phyloP scores from a whole-genome alignment of 2,888 invertebrate genomes.

The Philereme transversata region DNA sequence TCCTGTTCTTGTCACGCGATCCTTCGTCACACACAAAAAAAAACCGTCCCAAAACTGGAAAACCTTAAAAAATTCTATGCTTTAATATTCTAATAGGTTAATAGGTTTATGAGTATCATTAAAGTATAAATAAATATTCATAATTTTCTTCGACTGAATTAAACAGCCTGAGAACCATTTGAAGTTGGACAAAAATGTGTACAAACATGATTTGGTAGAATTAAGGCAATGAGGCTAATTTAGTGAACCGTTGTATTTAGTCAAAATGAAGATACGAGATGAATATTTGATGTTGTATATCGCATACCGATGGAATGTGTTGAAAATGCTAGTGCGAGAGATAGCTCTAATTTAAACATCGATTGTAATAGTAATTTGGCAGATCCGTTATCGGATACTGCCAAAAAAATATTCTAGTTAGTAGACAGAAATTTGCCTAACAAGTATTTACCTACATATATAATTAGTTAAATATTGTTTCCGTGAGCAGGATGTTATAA shows the following conservation, averaged over 20 bases:
- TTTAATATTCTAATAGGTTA: constrained; percentile 37
- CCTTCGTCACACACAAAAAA: constrained; percentile 21
- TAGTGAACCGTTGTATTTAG: constrained; percentile 14
- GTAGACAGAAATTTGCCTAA: too few relatives aligned
- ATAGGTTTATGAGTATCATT: constrained; percentile 36
- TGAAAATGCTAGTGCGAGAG: too few relatives aligned
- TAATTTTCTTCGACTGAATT: constrained; percentile 34
- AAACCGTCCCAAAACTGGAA: constrained; percentile 19
- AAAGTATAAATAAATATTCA: constrained; percentile 39
- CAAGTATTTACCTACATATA: too few relatives aligned
- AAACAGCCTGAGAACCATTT: constrained; percentile 35
- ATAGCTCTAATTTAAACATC: too few relatives aligned
- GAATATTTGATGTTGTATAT: too few relatives aligned
- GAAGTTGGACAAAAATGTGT: constrained; percentile 30
- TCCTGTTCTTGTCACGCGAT: constrained; percentile 41
- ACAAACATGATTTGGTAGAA: constrained; percentile 29
- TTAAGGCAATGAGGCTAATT: constrained; percentile 27
- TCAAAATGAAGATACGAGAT: constrained; percentile 1
- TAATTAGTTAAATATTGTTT: too few relatives aligned
- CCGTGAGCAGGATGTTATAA: too few relatives aligned
- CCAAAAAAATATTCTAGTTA: too few relatives aligned
- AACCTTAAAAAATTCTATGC: constrained; percentile 21
- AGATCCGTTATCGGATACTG: too few relatives aligned
- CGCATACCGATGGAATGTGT: too few relatives aligned
- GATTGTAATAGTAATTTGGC: too few relatives aligned